Evolutionary conservation across 1,140 invertebrate species (phyloP).

Genomic region (Drosophila parabipectinata): DNA sequence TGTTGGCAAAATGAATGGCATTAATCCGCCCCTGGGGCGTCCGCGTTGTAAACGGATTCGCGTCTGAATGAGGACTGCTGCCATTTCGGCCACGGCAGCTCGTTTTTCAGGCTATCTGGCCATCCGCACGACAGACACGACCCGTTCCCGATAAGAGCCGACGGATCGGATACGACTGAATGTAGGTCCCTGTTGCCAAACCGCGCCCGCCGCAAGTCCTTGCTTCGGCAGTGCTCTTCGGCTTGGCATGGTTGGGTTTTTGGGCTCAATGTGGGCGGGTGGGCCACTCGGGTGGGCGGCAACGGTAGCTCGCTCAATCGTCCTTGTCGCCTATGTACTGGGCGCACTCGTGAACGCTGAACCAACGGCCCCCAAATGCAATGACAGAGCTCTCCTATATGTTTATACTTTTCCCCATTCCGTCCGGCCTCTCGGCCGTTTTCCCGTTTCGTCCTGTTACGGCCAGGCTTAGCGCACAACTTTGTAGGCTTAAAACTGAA

Average conservation of each 20-base stretch:
- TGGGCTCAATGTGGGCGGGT: slow-evolving; percentile 32
- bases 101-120: slow-evolving; percentile 66
- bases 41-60: slow-evolving; percentile 70
- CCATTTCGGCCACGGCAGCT: slow-evolving; percentile 54
- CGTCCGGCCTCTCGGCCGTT: not conserved
- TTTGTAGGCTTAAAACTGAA: slow-evolving; percentile 80
- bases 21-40: slow-evolving; percentile 38
- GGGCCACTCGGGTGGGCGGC: slow-evolving; percentile 26
- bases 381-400: slow-evolving; percentile 73
- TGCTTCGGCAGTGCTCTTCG: slow-evolving; percentile 17
- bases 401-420: slow-evolving; percentile 32
- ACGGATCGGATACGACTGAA: slow-evolving; percentile 58
- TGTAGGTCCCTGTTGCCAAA: slow-evolving; percentile 78
- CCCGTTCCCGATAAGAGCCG: slow-evolving; percentile 37
- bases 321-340: slow-evolving; percentile 61
- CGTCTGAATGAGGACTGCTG: slow-evolving; percentile 74
- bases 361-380: slow-evolving; percentile 76
- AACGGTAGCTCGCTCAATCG: slow-evolving; percentile 41
- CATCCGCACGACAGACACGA: slow-evolving; percentile 30
- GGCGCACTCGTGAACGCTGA: slow-evolving; percentile 36
- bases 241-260: slow-evolving; percentile 1
- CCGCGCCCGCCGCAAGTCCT: slow-evolving; percentile 62
- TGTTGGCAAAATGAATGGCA: slow-evolving; percentile 32
- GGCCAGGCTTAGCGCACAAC: slow-evolving; percentile 62
- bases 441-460: slow-evolving; percentile 1